These are phyloP conservation scores for Thereuonema tuberculata DNA, from an alignment of 1,140 invertebrate species.

Conservation along the genomic window DNA sequence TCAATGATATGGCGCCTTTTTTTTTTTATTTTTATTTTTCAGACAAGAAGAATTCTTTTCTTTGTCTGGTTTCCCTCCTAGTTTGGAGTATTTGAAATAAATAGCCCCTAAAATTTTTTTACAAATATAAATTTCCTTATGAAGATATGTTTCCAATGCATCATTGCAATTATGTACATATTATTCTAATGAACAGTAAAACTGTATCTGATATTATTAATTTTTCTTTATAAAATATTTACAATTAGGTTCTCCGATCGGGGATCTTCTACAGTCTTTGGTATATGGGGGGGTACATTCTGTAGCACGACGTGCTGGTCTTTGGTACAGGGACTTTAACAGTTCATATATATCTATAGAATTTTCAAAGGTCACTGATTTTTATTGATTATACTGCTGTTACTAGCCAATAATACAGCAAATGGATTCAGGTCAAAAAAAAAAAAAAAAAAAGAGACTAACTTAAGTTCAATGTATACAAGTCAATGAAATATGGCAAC, in stretches of 20 bases:
- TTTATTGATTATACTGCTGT: neutral
- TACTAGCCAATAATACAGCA: neutral
- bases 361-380: neutral
- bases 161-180: neutral
- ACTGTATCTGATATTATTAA: neutral
- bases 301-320: neutral
- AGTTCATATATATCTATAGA: neutral
- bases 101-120: neutral
- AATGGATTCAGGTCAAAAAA: neutral
- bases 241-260: conserved; percentile 1
- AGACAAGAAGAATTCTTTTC: neutral
- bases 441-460: neutral
- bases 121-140: conserved; percentile 5
- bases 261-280: neutral
- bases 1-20: neutral
- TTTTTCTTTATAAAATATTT: neutral
- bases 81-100: neutral
- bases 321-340: neutral
- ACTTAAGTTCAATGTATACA: neutral
- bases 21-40: neutral
- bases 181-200: neutral
- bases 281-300: no score
- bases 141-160: conserved; percentile 3
- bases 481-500: no score
- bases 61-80: neutral